phyloP scores from a whole-genome alignment of 2,888 invertebrate genomes.

The Scaeva pyrastri region DNA sequence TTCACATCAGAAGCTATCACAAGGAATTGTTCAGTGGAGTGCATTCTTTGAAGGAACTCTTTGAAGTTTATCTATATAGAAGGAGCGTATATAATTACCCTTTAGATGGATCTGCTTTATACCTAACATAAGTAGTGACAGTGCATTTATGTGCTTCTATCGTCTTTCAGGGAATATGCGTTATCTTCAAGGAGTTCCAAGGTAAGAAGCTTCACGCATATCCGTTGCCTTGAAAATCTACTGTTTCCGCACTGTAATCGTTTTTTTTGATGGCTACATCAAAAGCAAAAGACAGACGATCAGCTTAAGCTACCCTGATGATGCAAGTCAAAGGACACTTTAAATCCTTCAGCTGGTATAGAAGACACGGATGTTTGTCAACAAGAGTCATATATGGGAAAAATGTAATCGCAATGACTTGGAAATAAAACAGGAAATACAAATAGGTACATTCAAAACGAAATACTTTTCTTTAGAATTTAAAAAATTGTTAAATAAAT shows the following conservation, averaged over 20 bases:
- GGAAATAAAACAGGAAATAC: not conserved
- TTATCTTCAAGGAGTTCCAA: conserved; percentile 56
- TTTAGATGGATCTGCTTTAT: conserved; percentile 57
- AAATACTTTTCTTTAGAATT: no score
- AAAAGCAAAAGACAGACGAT: conserved; percentile 23
- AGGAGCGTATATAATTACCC: conserved; percentile 62
- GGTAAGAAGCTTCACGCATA: conserved; percentile 50
- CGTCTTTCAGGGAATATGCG: conserved; percentile 38
- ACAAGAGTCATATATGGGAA: not conserved
- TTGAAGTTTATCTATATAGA: conserved; percentile 62
- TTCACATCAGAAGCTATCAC: conserved; percentile 35
- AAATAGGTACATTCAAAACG: no score
- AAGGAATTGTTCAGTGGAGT: conserved; percentile 67
- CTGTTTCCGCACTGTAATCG: conserved; percentile 28
- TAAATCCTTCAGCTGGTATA: conserved; percentile 39
- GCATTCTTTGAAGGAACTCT: conserved; percentile 55
- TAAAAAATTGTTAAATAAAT: no score
- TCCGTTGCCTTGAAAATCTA: conserved; percentile 30
- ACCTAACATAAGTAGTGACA: no score
- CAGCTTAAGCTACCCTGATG: not conserved
- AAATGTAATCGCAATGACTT: not conserved
- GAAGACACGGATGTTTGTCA: conserved; percentile 33
- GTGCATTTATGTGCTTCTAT: conserved; percentile 29
- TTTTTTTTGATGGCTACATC: conserved; percentile 35
- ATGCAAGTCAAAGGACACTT: conserved; percentile 45